phyloP scores from a whole-genome alignment of 2,888 invertebrate genomes.

The Metallyticus violacea region DNA sequence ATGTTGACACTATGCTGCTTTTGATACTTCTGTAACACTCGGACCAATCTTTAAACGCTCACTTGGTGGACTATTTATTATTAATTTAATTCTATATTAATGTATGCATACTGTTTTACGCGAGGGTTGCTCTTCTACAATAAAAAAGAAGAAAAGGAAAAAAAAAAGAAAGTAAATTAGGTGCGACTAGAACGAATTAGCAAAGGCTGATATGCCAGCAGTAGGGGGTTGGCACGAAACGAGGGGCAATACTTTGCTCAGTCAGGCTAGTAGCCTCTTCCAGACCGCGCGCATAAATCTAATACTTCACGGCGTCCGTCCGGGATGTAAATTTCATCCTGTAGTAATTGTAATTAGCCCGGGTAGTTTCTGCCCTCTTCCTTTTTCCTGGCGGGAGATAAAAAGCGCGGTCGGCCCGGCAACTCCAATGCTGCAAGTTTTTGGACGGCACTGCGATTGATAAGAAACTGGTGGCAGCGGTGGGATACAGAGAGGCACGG shows the following conservation, averaged over 20 bases:
- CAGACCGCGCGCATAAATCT: slow-evolving; percentile 25
- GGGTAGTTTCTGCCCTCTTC: neutral
- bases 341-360: slow-evolving; percentile 28
- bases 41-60: neutral
- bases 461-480: neutral
- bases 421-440: neutral
- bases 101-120: too few relatives aligned
- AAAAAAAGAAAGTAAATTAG: slow-evolving; percentile 34
- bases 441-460: neutral
- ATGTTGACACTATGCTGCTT: too few relatives aligned
- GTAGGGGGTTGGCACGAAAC: neutral
- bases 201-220: slow-evolving; percentile 32
- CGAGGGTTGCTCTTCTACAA: neutral
- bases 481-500: neutral
- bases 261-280: neutral
- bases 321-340: slow-evolving; percentile 22
- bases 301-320: slow-evolving; percentile 14
- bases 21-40: too few relatives aligned
- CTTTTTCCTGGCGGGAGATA: neutral
- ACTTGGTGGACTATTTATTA: neutral
- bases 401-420: neutral
- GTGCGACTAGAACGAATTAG: slow-evolving; percentile 35
- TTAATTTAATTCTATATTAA: neutral
- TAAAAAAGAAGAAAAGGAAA: slow-evolving; percentile 31
- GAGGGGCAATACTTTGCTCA: slow-evolving; percentile 3